These are phyloP conservation scores for Poecilia latipinna DNA, from an alignment of 2,113 vertebrate genomes.

Conservation along the genomic window DNA sequence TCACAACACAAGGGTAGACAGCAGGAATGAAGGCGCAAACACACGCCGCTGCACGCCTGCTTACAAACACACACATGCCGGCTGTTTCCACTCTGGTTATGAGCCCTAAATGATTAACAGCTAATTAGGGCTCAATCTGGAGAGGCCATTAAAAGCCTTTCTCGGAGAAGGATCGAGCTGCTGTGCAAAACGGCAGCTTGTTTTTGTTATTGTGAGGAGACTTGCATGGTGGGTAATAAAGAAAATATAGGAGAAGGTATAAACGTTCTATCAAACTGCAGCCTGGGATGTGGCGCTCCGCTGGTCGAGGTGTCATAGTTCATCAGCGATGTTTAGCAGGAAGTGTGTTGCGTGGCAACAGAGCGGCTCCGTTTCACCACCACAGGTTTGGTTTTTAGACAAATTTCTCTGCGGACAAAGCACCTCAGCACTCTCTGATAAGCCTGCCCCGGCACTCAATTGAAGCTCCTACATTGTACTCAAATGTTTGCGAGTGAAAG, in stretches of 20 bases:
- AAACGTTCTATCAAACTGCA: constrained; percentile 48
- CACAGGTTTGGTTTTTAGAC: constrained; percentile 51
- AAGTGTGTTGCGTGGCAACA: constrained; percentile 35
- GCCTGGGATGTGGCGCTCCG: constrained; percentile 38
- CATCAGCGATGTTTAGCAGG: constrained; percentile 35
- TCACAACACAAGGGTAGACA: constrained; percentile 67
- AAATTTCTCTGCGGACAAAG: constrained; percentile 36
- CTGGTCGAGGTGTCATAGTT: constrained; percentile 32
- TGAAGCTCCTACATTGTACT: constrained; percentile 41
- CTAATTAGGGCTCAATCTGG: constrained; percentile 85
- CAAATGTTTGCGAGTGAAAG: constrained; percentile 37
- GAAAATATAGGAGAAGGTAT: constrained; percentile 18
- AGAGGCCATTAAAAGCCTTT: constrained; percentile 76
- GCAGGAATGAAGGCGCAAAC: constrained; percentile 66
- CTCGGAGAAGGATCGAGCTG: constrained; percentile 71
- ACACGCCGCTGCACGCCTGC: constrained; percentile 46
- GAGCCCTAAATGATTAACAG: constrained; percentile 84
- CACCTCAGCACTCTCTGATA: constrained; percentile 21
- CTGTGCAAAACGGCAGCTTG: constrained; percentile 66
- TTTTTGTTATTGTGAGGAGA: constrained; percentile 62
- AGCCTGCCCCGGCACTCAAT: constrained; percentile 5
- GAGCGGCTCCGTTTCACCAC: constrained; percentile 41
- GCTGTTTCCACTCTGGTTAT: constrained; percentile 77
- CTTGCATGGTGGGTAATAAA: constrained; percentile 25
- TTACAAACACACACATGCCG: constrained; percentile 58